Base-by-base conservation (phyloP, 2,797 vertebrate genomes). In the Rhinella marina region DNA sequence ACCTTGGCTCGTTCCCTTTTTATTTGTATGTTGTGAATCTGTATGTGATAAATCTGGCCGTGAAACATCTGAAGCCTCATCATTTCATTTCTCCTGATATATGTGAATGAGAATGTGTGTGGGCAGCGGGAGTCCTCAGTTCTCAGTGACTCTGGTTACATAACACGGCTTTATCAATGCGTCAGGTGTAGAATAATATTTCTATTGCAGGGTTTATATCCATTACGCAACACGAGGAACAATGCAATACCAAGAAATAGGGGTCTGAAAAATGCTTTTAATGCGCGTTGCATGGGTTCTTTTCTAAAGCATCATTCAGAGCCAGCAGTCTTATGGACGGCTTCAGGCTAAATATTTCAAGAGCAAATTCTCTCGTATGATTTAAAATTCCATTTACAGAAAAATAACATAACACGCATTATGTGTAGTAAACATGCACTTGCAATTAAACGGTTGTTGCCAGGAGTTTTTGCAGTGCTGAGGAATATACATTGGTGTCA, bases 331-430 rank as follows among this genome's bases (percentile, higher is more conserved):
- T 75, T 75, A 9, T 75, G 2, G 29, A 73, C 48, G 19, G 70
- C 29, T 73, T 48, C 27, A 32, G 72, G 17, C 32, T 75, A 23
- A 75, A 75, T 75, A 75, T 75, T 75, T 75, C 32, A 75, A 19
- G 5, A 11, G 41, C 41, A 12, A 21, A 23, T 48, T 75, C 41
- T 75, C 19, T 75, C 19, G 19, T 3, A 48, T 50, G 32, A 41
- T 11, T 73, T 75, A 72, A 50, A 75, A 75, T 75, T 50, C 72
- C 19, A 48, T 48, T 75, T 41, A 41, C 10, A 50, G 12, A 75
- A 48, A 27, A 27, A 68, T n/a, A 27, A 68, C 14, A 72, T 32
- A 7, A 16, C 27, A 41, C 1, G 2, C 27, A 29, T 29, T 72
- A 72, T 72, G 16, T 72, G 68, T 21, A 72, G 68, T 21, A 72